phyloP scores from a whole-genome alignment of 2,113 vertebrate genomes.

The Microtus pennsylvanicus region DNA sequence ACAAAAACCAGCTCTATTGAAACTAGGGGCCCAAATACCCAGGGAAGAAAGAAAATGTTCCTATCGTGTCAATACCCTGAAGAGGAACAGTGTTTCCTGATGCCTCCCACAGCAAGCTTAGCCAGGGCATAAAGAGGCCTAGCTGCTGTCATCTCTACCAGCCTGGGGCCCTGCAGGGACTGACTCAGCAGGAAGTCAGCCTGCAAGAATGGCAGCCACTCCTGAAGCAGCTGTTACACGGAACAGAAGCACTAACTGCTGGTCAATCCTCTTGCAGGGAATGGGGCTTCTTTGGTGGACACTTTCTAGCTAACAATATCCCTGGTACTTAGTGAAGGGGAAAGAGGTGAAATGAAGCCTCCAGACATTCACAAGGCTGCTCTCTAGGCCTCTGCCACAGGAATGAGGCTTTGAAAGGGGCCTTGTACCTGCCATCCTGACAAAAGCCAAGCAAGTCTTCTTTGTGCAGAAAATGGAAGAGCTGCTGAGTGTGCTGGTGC shows the following conservation, averaged over 20 bases:
- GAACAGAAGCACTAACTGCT: not conserved
- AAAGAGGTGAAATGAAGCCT: not conserved
- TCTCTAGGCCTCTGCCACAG: not conserved
- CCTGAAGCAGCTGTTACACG: not conserved
- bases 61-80: not conserved
- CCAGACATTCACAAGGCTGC: not conserved
- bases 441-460: not conserved
- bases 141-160: not conserved
- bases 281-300: not conserved
- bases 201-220: not conserved
- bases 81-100: not conserved
- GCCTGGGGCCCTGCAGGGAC: not conserved
- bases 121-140: not conserved
- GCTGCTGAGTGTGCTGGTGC: not conserved
- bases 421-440: not conserved
- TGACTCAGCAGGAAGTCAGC: not conserved
- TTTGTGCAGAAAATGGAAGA: not conserved
- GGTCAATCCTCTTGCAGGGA: not conserved
- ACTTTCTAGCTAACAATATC: not conserved
- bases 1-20: not conserved
- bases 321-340: not conserved
- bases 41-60: not conserved
- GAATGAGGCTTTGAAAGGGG: not conserved
- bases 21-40: not conserved
- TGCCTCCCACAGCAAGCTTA: accelerated